Evolutionary conservation across 2,113 vertebrate genomes (phyloP).

Genomic region (Rhinolophus sinicus): DNA sequence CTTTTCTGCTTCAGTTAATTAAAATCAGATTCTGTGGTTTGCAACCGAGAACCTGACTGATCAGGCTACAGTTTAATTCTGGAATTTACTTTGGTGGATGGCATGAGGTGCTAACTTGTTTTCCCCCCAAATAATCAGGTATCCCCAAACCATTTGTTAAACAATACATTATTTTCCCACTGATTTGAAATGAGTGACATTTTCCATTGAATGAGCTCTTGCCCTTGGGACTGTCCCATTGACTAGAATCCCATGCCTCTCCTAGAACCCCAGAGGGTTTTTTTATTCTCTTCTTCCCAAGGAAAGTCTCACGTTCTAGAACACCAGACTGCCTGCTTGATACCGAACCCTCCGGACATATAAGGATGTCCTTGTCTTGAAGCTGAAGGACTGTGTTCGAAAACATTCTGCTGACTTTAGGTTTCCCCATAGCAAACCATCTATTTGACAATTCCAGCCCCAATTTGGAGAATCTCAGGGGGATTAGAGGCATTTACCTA

Average conservation of each 20-base stretch:
- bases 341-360: neutral
- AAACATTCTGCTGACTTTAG: neutral
- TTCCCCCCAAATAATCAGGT: neutral
- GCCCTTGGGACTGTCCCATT: neutral
- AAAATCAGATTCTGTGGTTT: constrained; percentile 29
- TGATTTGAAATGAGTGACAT: neutral
- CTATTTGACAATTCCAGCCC: neutral
- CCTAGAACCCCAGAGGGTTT: neutral
- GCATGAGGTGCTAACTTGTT: neutral
- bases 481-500: neutral
- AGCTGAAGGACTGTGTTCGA: neutral
- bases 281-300: constrained; percentile 30
- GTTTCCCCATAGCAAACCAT: neutral
- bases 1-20: constrained; percentile 24
- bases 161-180: neutral
- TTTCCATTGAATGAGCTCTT: neutral
- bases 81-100: constrained; percentile 14
- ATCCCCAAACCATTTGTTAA: constrained; percentile 38
- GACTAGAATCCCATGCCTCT: constrained; percentile 13
- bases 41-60: constrained; percentile 16
- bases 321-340: neutral
- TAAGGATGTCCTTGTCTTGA: neutral
- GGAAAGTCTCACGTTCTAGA: constrained; percentile 23
- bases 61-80: neutral
- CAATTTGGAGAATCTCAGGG: constrained; percentile 17